These are phyloP conservation scores for Aphelinus certus DNA, from an alignment of 1,140 invertebrate genomes.

Conservation along the genomic window DNA sequence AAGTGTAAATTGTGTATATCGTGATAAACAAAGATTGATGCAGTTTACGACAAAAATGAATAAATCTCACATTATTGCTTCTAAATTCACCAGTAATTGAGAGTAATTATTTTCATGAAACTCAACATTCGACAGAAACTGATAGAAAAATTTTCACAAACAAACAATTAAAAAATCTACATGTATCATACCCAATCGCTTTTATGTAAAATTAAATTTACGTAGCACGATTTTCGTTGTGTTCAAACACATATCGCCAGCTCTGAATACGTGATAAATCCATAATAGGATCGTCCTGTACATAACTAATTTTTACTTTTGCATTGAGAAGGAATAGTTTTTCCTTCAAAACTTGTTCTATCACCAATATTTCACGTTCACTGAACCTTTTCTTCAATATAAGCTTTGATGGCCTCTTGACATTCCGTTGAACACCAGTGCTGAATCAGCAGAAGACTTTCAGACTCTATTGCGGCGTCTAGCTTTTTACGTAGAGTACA, in stretches of 20 bases:
- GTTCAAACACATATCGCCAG: constrained; percentile 3
- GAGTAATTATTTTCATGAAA: constrained; percentile 24
- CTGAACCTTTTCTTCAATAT: constrained; percentile 59
- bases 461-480: constrained; percentile 69
- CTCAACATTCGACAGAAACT: constrained; percentile 9
- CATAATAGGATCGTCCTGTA: constrained; percentile 24
- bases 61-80: constrained; percentile 5
- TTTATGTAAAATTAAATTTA: constrained; percentile 15
- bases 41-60: constrained; percentile 22
- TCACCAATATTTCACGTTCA: constrained; percentile 44
- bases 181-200: constrained; percentile 11
- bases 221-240: constrained; percentile 12
- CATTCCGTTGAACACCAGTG: constrained; percentile 75
- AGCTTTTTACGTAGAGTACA: constrained; percentile 66
- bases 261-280: neutral
- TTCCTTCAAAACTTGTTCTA: neutral
- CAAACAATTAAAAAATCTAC: constrained; percentile 21
- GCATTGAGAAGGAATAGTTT: no score
- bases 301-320: constrained; percentile 6
- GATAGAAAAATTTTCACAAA: constrained; percentile 16
- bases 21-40: constrained; percentile 16
- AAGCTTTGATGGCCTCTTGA: constrained; percentile 64
- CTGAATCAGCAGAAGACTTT: constrained; percentile 70
- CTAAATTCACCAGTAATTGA: constrained; percentile 1
- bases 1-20: constrained; percentile 19